Base-by-base conservation (phyloP, 2,113 vertebrate genomes). In the Barnardius zonarius region DNA sequence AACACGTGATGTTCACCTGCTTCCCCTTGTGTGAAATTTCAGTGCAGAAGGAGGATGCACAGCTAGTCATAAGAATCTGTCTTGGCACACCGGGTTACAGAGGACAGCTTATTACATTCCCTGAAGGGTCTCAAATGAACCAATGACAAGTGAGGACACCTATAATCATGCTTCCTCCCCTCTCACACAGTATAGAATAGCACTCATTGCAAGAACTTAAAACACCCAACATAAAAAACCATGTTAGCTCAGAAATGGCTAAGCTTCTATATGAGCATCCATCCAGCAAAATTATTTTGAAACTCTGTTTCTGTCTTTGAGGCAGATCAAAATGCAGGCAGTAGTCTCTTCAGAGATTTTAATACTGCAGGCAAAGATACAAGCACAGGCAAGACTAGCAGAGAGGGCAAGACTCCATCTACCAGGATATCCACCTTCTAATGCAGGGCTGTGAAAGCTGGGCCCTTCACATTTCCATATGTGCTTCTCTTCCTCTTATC, bases 61-160 rank as follows among this genome's bases (percentile, higher is more conserved):
- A 55, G 17, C 13, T 41, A 48, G 12, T 70, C 57, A 68, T 7
- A 83, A 20, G 55, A 59, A 90, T 69, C 41, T 67, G 67, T 37
- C 67, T 70, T 3, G 5, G 59, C 49, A 67, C 0, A 0, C 18
- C n/a, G 44, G 25, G 31, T 5, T 69, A 13, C 28, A 69, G 72
- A 43, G 75, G 59, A 49, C 69, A 39, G 37, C 59, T 79, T 83
- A 61, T 61, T 66, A 41, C 11, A 24, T 25, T 41, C 52, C 66
- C 84, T 76, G 61, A 72, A 84, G 64, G 62, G 75, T 82, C 79
- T 67, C 70, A 88, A 48, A 61, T 39, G n/a, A 61, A 86, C 27
- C 5, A 11, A 67, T 64, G 78, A 48, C 35, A 73, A 28, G 44
- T 35, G 55, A 92, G 88, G 75, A 93, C 59, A 85, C 13, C 31